Evolutionary conservation across 2,113 vertebrate species (phyloP).

Genomic region (Myotis yumanensis): DNA sequence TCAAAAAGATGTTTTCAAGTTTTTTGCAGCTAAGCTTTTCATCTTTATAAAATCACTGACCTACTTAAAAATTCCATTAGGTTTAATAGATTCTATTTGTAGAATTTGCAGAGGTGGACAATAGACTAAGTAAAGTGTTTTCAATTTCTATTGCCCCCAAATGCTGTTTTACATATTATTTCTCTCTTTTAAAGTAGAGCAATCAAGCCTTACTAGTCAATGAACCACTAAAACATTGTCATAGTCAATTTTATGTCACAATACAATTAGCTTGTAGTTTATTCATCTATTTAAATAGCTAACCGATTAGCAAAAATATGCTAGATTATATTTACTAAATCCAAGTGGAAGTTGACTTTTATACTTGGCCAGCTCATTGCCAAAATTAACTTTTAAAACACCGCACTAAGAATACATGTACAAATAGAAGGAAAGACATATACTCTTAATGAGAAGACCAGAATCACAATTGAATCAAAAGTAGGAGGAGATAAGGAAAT

Average conservation of each 20-base stretch:
- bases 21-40: not conserved
- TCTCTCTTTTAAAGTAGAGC: not conserved
- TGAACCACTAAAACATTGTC: not conserved
- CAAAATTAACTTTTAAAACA: not conserved
- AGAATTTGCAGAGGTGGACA: not conserved
- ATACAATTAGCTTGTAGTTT: constrained; percentile 11
- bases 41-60: not conserved
- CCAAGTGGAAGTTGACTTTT: not conserved
- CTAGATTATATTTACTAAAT: not conserved
- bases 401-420: not conserved
- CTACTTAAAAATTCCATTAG: not conserved
- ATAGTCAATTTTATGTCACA: not conserved
- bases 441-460: not conserved
- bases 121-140: not conserved
- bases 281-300: not conserved
- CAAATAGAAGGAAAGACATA: not conserved
- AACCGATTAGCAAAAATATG: not conserved
- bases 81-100: not conserved
- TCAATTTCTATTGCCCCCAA: not conserved
- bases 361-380: not conserved
- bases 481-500: not conserved
- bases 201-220: not conserved
- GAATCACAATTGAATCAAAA: not conserved
- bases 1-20: constrained; percentile 14
- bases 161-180: not conserved